Conservation (phyloP, 1,140 invertebrate species). For the Drosophila gunungcola region DNA sequence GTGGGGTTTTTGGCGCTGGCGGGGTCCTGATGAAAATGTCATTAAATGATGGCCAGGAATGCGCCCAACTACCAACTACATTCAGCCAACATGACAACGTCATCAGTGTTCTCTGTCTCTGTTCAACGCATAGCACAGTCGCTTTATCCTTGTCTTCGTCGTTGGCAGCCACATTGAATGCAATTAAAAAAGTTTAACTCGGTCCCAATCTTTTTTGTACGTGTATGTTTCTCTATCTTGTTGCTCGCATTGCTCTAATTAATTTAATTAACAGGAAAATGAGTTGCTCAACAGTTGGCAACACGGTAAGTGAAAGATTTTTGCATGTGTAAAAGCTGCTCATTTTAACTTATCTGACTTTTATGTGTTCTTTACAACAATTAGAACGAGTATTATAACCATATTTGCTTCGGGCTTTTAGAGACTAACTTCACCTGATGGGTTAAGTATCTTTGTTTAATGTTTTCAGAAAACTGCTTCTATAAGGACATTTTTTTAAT, state of each 20-base stretch:
- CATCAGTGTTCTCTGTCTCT: constrained; percentile 30
- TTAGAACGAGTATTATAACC: no score
- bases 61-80: constrained; percentile 29
- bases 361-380: background rate
- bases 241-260: constrained; percentile 54
- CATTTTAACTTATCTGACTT: background rate
- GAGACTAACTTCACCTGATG: no score
- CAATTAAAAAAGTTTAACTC: constrained; percentile 78
- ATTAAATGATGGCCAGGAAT: constrained; percentile 77
- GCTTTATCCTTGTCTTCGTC: constrained; percentile 31
- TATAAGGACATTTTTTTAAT: no score
- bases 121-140: background rate
- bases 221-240: constrained; percentile 21
- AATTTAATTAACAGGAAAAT: constrained; percentile 80
- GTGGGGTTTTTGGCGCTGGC: constrained; percentile 12
- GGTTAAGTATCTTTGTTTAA: no score
- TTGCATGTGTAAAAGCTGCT: constrained; percentile 13
- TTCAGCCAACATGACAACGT: constrained; percentile 55
- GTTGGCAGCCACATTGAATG: constrained; percentile 80
- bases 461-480: no score
- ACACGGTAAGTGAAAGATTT: constrained; percentile 47
- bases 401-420: background rate
- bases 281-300: constrained; percentile 68
- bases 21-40: constrained; percentile 73
- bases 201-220: constrained; percentile 17